Evolutionary conservation across 2,888 invertebrate genomes (phyloP).

Genomic region (Himalopsyche tibetana): DNA sequence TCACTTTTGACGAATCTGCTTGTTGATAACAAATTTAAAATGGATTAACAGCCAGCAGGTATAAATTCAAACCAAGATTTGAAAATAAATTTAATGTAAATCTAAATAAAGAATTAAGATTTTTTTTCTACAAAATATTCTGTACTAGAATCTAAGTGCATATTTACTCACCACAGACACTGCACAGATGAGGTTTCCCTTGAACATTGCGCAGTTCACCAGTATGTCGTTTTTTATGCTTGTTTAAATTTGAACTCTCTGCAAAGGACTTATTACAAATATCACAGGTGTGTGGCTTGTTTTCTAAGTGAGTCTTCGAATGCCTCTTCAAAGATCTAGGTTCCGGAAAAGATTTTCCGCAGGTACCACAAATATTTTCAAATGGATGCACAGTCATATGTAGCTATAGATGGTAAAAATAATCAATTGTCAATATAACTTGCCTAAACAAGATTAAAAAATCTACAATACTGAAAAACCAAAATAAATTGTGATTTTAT

Average conservation of each 20-base stretch:
- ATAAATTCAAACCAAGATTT: too few relatives aligned
- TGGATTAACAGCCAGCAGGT: too few relatives aligned
- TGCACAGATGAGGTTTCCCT: slow-evolving; percentile 73
- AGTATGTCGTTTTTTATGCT: slow-evolving; percentile 75
- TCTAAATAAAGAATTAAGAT: too few relatives aligned
- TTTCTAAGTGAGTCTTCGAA: slow-evolving; percentile 73
- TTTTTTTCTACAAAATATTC: neutral
- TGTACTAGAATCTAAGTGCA: neutral
- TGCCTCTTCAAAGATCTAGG: slow-evolving; percentile 72
- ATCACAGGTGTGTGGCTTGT: slow-evolving; percentile 74
- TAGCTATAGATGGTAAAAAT: slow-evolving; percentile 67
- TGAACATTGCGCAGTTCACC: slow-evolving; percentile 73
- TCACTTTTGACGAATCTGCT: too few relatives aligned
- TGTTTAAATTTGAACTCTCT: slow-evolving; percentile 74
- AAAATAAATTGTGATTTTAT: too few relatives aligned
- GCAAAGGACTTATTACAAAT: slow-evolving; percentile 75
- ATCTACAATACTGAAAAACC: too few relatives aligned
- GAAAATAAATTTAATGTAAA: too few relatives aligned
- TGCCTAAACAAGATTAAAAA: too few relatives aligned
- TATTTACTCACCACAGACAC: slow-evolving; percentile 70
- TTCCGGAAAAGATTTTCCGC: slow-evolving; percentile 72
- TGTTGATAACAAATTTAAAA: too few relatives aligned
- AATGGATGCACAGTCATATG: slow-evolving; percentile 73
- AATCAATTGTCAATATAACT: too few relatives aligned
- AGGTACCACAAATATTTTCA: slow-evolving; percentile 70